Base-by-base conservation (phyloP, 2,797 vertebrate genomes). In the Sphaeramia orbicularis region DNA sequence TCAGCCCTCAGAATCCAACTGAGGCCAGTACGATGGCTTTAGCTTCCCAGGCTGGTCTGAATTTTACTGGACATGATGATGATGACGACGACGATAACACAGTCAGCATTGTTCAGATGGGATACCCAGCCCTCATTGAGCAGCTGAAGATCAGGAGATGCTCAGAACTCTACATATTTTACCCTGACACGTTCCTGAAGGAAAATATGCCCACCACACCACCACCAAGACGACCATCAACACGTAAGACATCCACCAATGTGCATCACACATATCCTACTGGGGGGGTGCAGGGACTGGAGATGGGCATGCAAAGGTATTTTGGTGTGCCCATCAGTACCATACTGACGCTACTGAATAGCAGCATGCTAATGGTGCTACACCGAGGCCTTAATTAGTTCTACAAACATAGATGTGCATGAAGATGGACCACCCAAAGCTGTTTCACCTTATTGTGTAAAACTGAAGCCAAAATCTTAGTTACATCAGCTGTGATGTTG, bases 101-200 rank as follows among this genome's bases (percentile, higher is more conserved):
- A 4, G 91, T 93, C 47, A 91, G 90, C 69, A 89, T 94, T 15
- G n/a, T 82, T 40, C 91, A 93, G 59, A 92, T 93, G 2, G 92
- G 89, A 10, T 94, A 92, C 53, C 93, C 93, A 0, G 91, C 88
- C 11, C 83, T 93, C 47, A 91, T 93, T 3, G 50, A 85, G n/a
- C 92, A 94, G 85, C 16, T 93, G 57, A 93, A 91, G 62, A 64
- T 63, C 30, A 86, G 58, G 60, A 91, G 69, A 42, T 94, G 93
- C 48, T 44, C 91, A 12, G 83, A 90, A 71, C 53, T 78, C 24
- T 94, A 91, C 78, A 73, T 93, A n/a, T 74, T 44, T 41, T 78
- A 90, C 59, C 78, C 89, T 10, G 90, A 92, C 30, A 65, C 35
- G 6, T 84, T 76, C 70, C 53, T 88, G 18, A 59, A 52, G 56